phyloP scores from a whole-genome alignment of 1,140 invertebrate genomes.

The Reticulitermes speratus region DNA sequence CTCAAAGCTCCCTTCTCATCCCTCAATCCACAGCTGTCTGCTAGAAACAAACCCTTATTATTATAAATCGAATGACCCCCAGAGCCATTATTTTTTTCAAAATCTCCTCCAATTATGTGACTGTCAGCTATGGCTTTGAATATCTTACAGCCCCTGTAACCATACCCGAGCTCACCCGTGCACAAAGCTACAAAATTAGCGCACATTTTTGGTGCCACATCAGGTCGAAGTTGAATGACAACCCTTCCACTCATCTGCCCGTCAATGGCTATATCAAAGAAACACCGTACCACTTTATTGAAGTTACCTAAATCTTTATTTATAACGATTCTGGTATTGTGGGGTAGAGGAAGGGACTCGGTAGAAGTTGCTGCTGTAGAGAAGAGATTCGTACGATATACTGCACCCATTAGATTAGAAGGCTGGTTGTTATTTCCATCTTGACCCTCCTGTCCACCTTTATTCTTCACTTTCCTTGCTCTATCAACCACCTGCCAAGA shows the following conservation, averaged over 20 bases:
- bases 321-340: not conserved
- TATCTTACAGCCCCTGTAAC: slow-evolving; percentile 20
- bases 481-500: not conserved
- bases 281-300: not conserved
- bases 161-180: slow-evolving; percentile 21
- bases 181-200: slow-evolving; percentile 22
- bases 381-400: not conserved
- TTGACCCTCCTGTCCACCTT: too few relatives aligned
- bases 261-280: not conserved
- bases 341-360: not conserved
- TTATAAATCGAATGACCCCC: slow-evolving; percentile 21
- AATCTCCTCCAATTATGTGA: slow-evolving; percentile 15
- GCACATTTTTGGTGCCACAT: slow-evolving; percentile 23
- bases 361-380: not conserved
- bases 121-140: not conserved
- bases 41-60: slow-evolving; percentile 19
- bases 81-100: slow-evolving; percentile 12
- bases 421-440: not conserved
- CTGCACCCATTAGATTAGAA: not conserved
- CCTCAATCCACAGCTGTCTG: not conserved
- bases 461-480: not conserved
- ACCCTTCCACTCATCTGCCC: not conserved
- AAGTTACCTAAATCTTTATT: not conserved
- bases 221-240: slow-evolving; percentile 3
- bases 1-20: slow-evolving; percentile 1